Conservation (phyloP, 2,797 vertebrate genomes). For the Myotis daubentonii region DNA sequence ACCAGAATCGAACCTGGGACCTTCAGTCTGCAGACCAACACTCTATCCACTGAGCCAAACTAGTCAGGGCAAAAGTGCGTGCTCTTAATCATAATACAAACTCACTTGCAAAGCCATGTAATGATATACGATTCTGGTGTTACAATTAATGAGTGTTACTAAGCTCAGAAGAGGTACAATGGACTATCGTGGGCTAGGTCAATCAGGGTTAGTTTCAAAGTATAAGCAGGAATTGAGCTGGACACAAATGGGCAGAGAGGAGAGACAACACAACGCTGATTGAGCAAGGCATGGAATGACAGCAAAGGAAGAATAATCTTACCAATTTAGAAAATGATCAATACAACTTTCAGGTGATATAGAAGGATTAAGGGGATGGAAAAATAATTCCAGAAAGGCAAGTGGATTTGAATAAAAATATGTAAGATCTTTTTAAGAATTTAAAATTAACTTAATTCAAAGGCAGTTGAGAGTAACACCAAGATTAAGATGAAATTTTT, state of each 20-base stretch:
- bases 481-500: conserved; percentile 33
- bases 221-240: background rate
- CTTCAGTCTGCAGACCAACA: no score
- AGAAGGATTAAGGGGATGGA: background rate
- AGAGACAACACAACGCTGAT: background rate
- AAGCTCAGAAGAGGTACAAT: background rate
- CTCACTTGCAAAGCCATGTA: background rate
- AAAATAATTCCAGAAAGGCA: conserved; percentile 19
- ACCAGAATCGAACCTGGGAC: no score
- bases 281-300: background rate
- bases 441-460: conserved; percentile 39
- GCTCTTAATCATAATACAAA: background rate
- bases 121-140: background rate
- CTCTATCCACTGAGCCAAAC: no score
- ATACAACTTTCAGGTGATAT: background rate
- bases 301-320: background rate
- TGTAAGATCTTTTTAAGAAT: background rate
- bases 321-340: background rate
- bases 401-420: background rate
- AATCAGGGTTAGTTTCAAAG: background rate
- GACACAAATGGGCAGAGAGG: background rate
- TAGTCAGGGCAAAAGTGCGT: no score
- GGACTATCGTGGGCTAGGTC: background rate
- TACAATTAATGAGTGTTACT: background rate
- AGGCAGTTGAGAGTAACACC: background rate